phyloP scores from a whole-genome alignment of 2,888 invertebrate species.

The Portevinia maculata region DNA sequence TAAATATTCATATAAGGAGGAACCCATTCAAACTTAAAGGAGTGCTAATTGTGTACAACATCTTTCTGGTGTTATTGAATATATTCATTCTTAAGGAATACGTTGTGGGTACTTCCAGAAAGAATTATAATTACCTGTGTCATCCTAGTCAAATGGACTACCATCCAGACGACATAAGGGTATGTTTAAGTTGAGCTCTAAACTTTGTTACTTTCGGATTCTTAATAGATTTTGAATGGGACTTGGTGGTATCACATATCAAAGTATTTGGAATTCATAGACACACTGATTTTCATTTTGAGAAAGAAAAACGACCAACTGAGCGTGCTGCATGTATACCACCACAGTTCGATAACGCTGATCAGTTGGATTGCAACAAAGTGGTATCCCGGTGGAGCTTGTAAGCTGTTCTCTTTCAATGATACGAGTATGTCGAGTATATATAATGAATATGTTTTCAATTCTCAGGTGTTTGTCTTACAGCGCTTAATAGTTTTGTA shows the following conservation, averaged over 20 bases:
- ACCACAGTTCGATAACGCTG: conserved; percentile 97
- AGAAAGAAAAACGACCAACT: conserved; percentile 95
- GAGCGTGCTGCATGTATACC: conserved; percentile 97
- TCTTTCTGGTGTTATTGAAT: conserved; percentile 92
- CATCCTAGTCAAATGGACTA: conserved; percentile 91
- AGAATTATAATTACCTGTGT: conserved; percentile 93
- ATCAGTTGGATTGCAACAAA: conserved; percentile 98
- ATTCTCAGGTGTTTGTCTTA: conserved; percentile 90
- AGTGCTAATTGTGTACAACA: conserved; percentile 92
- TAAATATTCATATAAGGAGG: conserved; percentile 81
- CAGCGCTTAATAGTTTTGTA: conserved; percentile 95
- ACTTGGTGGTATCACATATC: conserved; percentile 99
- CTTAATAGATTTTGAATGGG: conserved; percentile 90
- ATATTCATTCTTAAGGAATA: conserved; percentile 92
- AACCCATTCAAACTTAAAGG: conserved; percentile 90
- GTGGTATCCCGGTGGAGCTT: conserved; percentile 96
- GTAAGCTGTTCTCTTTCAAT: too few relatives aligned
- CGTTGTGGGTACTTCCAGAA: conserved; percentile 88
- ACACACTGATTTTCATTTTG: conserved; percentile 96
- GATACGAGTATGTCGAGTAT: too few relatives aligned
- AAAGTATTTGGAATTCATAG: conserved; percentile 95
- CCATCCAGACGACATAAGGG: conserved; percentile 92
- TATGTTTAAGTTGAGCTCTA: conserved; percentile 82
- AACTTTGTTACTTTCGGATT: not conserved
- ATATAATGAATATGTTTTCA: conserved; percentile 25